Percentiles rank a stretch among this genome's conserved stretches.
Conservation (phyloP, 2,888 invertebrate species). For the Drosophila sordidula region DNA sequence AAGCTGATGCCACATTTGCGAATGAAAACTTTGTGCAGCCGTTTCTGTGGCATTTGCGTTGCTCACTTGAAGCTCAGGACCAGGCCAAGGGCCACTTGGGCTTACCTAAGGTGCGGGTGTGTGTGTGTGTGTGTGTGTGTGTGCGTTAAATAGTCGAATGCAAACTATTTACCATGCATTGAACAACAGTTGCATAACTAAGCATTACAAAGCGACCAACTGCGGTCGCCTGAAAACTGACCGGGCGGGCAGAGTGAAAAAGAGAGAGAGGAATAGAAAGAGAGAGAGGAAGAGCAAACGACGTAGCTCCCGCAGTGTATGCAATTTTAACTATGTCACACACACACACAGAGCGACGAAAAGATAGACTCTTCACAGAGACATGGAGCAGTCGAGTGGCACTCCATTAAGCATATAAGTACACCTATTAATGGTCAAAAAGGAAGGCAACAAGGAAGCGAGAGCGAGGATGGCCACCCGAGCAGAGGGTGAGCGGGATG, state of each 20-base stretch:
- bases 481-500: background rate
- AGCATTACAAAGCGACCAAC: slow-evolving; percentile 49
- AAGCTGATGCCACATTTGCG: slow-evolving; percentile 33
- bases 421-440: slow-evolving; percentile 81
- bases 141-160: slow-evolving; percentile 72
- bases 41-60: slow-evolving; percentile 50
- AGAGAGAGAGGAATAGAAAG: background rate
- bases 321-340: slow-evolving; percentile 62
- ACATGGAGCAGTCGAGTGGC: slow-evolving; percentile 71
- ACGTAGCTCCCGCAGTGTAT: slow-evolving; percentile 31
- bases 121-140: slow-evolving; percentile 7
- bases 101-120: slow-evolving; percentile 19
- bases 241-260: background rate
- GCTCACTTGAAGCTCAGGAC: slow-evolving; percentile 62
- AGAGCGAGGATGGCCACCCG: background rate
- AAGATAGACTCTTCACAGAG: slow-evolving; percentile 31
- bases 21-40: slow-evolving; percentile 34
- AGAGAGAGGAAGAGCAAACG: background rate
- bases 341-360: slow-evolving; percentile 7
- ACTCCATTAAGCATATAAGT: slow-evolving; percentile 81
- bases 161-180: slow-evolving; percentile 71
- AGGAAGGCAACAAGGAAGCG: slow-evolving; percentile 54
- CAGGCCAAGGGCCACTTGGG: slow-evolving; percentile 44
- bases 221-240: slow-evolving; percentile 41
- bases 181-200: slow-evolving; percentile 66